phyloP scores from a whole-genome alignment of 2,113 vertebrate genomes.

The Mystacornis crossleyi region DNA sequence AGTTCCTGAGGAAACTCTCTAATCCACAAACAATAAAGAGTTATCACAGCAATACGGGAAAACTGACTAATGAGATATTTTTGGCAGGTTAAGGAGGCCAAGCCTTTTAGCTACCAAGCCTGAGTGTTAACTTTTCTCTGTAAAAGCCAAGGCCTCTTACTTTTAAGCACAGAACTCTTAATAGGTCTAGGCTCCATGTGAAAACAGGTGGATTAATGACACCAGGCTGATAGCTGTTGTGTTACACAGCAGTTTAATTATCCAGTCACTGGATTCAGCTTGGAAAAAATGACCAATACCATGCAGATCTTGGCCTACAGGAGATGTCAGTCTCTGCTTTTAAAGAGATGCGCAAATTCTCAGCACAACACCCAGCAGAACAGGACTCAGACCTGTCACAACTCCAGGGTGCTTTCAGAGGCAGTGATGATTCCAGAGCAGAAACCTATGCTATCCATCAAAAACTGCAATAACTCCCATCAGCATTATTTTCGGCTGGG shows the following conservation, averaged over 20 bases:
- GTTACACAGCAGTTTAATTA: not conserved
- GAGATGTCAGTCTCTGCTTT: not conserved
- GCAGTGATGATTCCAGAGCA: not conserved
- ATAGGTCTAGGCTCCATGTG: not conserved
- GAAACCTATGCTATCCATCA: not conserved
- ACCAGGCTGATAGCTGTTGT: not conserved
- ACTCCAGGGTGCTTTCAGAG: not conserved
- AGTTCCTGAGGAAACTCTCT: not conserved
- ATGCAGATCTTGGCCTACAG: not conserved
- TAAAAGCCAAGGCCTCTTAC: not conserved
- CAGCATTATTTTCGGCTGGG: not conserved
- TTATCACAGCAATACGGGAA: not conserved
- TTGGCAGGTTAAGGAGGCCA: not conserved
- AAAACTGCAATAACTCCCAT: not conserved
- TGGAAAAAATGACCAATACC: not conserved
- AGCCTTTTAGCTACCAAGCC: not conserved
- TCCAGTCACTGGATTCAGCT: not conserved
- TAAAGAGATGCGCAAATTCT: not conserved
- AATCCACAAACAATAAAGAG: not conserved
- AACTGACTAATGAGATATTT: not conserved
- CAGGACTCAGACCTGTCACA: rapidly evolving
- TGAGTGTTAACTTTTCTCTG: not conserved
- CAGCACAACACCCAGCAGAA: not conserved
- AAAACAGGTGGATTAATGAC: not conserved
- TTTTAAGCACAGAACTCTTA: not conserved